Evolutionary conservation across 2,888 invertebrate genomes (phyloP).

Genomic region (Arenicola marina): DNA sequence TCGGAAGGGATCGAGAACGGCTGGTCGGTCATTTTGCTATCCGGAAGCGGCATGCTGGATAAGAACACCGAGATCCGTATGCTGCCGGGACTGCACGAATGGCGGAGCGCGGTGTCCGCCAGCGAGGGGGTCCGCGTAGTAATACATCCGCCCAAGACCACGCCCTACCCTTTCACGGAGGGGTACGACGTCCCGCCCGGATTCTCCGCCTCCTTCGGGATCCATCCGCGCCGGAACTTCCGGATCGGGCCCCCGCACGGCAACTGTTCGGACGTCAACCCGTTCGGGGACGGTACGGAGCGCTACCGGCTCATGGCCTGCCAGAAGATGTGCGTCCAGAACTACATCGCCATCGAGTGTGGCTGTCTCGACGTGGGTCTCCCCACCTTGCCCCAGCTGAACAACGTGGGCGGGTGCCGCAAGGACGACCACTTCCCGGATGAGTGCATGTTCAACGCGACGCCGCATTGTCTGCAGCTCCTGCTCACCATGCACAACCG

Average conservation of each 20-base stretch:
- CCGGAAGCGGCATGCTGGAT: slow-evolving; percentile 33
- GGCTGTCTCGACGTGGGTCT: slow-evolving; percentile 23
- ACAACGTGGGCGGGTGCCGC: slow-evolving; percentile 16
- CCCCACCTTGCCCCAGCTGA: slow-evolving; percentile 14
- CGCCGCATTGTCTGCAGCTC: slow-evolving; percentile 24
- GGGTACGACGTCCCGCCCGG: slow-evolving; percentile 35
- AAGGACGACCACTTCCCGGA: slow-evolving; percentile 23
- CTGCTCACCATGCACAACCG: slow-evolving; percentile 13
- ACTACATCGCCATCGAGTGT: slow-evolving; percentile 22
- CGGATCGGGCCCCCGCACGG: slow-evolving; percentile 34
- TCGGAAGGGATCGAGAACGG: slow-evolving; percentile 35
- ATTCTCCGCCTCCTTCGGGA: slow-evolving; percentile 33
- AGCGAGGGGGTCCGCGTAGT: slow-evolving; percentile 35
- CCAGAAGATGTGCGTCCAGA: slow-evolving; percentile 35
- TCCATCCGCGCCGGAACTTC: slow-evolving; percentile 27
- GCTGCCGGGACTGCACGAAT: slow-evolving; percentile 32
- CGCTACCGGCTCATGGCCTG: slow-evolving; percentile 30
- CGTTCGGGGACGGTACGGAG: slow-evolving; percentile 18
- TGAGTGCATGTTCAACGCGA: slow-evolving; percentile 25
- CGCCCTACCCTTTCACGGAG: slow-evolving; percentile 32
- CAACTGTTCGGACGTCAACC: slow-evolving; percentile 27
- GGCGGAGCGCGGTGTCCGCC: slow-evolving; percentile 28
- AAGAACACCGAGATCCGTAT: slow-evolving; percentile 30
- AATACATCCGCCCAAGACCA: slow-evolving; percentile 30
- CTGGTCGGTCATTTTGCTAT: slow-evolving; percentile 30